Base-by-base conservation (phyloP, 2,888 invertebrate genomes). In the Caenorhabditis panamensis region DNA sequence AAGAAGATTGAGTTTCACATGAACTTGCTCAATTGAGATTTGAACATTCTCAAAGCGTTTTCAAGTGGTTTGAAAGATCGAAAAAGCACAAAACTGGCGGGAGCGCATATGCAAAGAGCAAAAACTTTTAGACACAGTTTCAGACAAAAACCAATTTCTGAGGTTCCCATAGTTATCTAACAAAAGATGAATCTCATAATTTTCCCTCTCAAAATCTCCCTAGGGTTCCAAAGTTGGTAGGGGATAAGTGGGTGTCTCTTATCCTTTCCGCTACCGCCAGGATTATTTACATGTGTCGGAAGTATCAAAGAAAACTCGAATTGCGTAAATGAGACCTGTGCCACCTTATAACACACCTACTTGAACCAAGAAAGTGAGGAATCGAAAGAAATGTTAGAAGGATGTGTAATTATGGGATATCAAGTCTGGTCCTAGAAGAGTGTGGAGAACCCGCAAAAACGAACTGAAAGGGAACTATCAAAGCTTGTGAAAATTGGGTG, bases 241-340 rank as follows among this genome's bases (percentile, higher is more conserved):
- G n/a, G 41, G 41, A 41, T 41, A 41, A 41, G 41, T 41, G 41
- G 41, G 41, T 41, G 41, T 41, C 41, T 16, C 31, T 31, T 31
- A 31, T 31, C 31, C 31, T 31, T 31, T 6, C 31, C 31, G 31
- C 31, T 9, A 31, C 31, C 31, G 31, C 31, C 31, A 9, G 41
- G 41, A 41, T 41, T 41, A 41, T 41, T 41, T 41, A 41, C 41
- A 41, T 41, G 41, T 13, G 41, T 41, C 41, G 41, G 41, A 41
- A 41, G 41, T 41, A 9, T 41, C 41, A 41, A 41, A 41, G 41
- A 41, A 16, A 16, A 16, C 16, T 41, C 41, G 41, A 3, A 41
- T 41, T 41, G 41, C 41, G 41, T 41, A 9, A 41, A 41, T 16
- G 41, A 41, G 16, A 41, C 41, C 9, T 41, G 5, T 41, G 41